Evolutionary conservation across 2,113 vertebrate genomes (phyloP).

Genomic region (Ictalurus punctatus): DNA sequence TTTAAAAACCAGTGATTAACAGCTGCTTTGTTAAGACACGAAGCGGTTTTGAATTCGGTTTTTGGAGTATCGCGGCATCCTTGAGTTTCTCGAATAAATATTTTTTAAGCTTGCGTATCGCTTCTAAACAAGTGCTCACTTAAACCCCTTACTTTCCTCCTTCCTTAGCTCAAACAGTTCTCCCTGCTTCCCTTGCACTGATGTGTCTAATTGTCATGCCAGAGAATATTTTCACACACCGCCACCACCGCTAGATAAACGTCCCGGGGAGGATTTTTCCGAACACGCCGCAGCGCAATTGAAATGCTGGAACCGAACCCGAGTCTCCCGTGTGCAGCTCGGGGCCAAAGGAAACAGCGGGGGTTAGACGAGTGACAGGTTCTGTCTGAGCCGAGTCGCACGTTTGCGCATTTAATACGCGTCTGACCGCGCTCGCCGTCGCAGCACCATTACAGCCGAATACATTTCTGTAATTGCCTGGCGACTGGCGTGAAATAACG

Average conservation of each 20-base stretch:
- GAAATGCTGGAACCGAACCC: neutral
- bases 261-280: neutral
- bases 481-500: neutral
- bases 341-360: neutral
- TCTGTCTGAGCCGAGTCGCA: slow-evolving; percentile 1
- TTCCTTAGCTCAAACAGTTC: neutral
- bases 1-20: neutral
- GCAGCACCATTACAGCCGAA: neutral
- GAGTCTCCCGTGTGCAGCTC: neutral
- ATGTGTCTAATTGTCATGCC: neutral
- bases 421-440: neutral
- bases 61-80: too few species aligned
- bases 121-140: neutral
- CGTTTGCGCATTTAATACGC: slow-evolving; percentile 17
- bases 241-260: neutral
- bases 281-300: neutral
- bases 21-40: too few species aligned
- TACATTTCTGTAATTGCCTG: neutral
- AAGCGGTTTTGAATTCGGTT: too few species aligned
- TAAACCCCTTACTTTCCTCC: neutral
- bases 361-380: slow-evolving; percentile 12
- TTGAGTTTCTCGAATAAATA: neutral
- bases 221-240: neutral
- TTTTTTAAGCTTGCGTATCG: neutral
- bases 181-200: neutral